Base-by-base conservation (phyloP, 2,888 invertebrate genomes). In the Acronicta psi region DNA sequence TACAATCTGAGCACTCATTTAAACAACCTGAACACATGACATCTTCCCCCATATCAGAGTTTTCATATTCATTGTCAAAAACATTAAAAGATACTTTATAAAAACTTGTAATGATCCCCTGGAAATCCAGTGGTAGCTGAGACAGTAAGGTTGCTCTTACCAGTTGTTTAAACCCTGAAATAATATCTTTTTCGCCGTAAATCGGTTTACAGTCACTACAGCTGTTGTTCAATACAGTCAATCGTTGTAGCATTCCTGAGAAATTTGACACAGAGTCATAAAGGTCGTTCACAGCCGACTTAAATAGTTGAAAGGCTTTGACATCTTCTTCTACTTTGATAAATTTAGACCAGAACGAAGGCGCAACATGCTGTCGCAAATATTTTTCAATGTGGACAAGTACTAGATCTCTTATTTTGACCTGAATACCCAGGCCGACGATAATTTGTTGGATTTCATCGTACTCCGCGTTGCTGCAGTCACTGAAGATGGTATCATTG, bases 51-150 rank as follows among this genome's bases (percentile, higher is more conserved):
- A 95, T 95, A 25, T 95, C 95, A 60, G 94, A 92, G 79, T 86
- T 88, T 52, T 93, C 91, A 84, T 88, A 86, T 75, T 91, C 90
- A 82, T 92, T 90, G 73, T 94, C 93, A 83, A 97, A 97, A 0
- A 97, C 96, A 81, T 96, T 96, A 69, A 98, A 96, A 5, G 97
- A 96, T 17, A 96, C 95, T 87, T 96, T 96, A 81, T 97, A 98
- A 86, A 97, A 98, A 51, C 96, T 95, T 73, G 96, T 95, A 1
- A 97, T 96, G 29, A 97, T 95, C 9, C 95, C 87, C 80, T 96
- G 96, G 75, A 97, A 96, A 75, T 96, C 94, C 9, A 96, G 85
- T 18, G 97, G 97, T 17, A 97, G 84, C 77, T 97, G 97, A 8
- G 97, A 96, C 13, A 97, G 85, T 44, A 98, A 81, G 10, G 96